Base-by-base conservation (phyloP, 2,113 vertebrate species). In the Noturus placidus region DNA sequence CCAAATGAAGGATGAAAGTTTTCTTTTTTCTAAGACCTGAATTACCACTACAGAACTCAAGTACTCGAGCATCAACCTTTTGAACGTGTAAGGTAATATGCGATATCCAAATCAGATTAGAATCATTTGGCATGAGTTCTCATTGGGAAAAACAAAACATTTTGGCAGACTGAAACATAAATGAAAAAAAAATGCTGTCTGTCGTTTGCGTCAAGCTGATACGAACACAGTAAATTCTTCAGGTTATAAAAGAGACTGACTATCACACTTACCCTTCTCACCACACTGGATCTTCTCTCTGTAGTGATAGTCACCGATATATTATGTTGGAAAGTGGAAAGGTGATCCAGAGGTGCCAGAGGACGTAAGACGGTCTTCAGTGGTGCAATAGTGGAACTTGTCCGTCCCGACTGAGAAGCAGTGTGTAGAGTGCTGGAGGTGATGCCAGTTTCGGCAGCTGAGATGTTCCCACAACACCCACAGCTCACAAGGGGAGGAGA, bases 401-500 rank as follows among this genome's bases (percentile, higher is more conserved):
- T 82, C 77, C 56, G 87, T 65, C 83, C 84, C 63, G 84, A 84
- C 38, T 76, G 80, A 89, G 74, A 69, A 67, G 77, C 52, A 74
- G 83, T 77, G 74, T 88, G 81, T 69, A 82, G 82, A 86, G 42
- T 61, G 25, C 52, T 52, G 80, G 81, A 87, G 59, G 74, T 54
- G 22, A 90, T 94, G 91, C 93, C 93, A 91, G 94, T 89, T 91
- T 91, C 4, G 46, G 86, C 87, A 69, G 13, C 92, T 92, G 42
- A 90, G 61, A 90, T 4, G 91, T 92, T 92, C 94, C 93, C 91
- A 85, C 93, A 38, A 74, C 2, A 87, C 14, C 90, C 83, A 10
- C 94, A 92, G 95, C 94, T 95, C 95, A 89, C 94, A 94, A 92
- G 94, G 95, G 96, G 96, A 91, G 96, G 95, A 93, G 95, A 86